phyloP scores from a whole-genome alignment of 2,113 vertebrate genomes.

The Psammodynastes pulverulentus region DNA sequence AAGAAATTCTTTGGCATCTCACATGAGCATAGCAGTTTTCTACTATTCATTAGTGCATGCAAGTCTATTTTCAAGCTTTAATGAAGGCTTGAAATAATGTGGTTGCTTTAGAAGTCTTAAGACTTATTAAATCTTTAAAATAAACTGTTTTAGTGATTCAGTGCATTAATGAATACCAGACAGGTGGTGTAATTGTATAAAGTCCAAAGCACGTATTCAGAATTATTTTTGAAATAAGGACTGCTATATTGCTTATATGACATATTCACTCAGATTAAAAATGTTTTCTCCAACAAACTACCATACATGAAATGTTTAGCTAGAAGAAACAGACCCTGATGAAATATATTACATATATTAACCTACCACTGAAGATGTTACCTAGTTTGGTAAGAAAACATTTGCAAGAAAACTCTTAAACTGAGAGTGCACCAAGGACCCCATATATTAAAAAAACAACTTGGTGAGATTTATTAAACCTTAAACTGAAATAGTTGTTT shows the following conservation, averaged over 20 bases:
- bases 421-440: background rate
- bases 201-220: background rate
- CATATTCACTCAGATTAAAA: background rate
- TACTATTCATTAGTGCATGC: background rate
- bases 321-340: background rate
- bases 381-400: background rate
- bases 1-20: background rate
- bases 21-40: background rate
- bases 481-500: background rate
- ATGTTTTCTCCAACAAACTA: background rate
- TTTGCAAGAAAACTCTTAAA: background rate
- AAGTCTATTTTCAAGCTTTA: background rate
- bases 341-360: background rate
- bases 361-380: background rate
- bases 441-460: background rate
- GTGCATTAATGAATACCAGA: background rate
- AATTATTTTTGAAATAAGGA: background rate
- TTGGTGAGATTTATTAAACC: background rate
- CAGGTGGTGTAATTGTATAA: background rate
- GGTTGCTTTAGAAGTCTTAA: background rate
- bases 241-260: background rate
- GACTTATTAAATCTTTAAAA: background rate
- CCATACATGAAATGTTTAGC: background rate
- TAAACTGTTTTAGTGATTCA: background rate
- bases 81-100: background rate